These are phyloP conservation scores for Apis laboriosa DNA, from an alignment of 1,140 invertebrate genomes.

Conservation along the genomic window DNA sequence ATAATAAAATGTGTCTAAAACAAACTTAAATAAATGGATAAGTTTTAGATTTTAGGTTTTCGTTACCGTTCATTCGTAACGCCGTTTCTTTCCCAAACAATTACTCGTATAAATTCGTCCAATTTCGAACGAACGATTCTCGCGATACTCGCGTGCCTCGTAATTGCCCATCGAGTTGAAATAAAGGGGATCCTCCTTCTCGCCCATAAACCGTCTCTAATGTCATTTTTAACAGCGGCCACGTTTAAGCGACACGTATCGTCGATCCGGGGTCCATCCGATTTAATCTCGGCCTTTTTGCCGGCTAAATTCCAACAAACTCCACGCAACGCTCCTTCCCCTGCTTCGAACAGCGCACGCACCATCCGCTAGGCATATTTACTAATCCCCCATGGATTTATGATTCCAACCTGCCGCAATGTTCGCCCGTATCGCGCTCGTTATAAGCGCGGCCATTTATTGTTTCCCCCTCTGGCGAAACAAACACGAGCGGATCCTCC, in stretches of 20 bases:
- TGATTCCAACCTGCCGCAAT: slow-evolving; percentile 26
- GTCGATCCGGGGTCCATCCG: background rate
- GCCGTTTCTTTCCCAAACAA: too few species aligned
- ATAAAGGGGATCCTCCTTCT: background rate
- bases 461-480: slow-evolving; percentile 1
- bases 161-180: background rate
- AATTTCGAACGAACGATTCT: too few species aligned
- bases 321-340: background rate
- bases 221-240: background rate
- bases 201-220: background rate
- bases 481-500: background rate
- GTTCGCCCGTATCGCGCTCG: slow-evolving; percentile 34
- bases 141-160: too few species aligned
- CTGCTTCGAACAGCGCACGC: background rate
- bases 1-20: too few species aligned
- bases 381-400: slow-evolving; percentile 44
- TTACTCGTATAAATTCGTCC: too few species aligned
- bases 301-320: slow-evolving; percentile 30
- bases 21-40: too few species aligned
- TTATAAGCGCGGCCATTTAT: slow-evolving; percentile 44
- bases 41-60: too few species aligned
- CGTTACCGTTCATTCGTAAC: too few species aligned
- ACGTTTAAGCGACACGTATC: background rate
- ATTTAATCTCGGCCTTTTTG: slow-evolving; percentile 35
- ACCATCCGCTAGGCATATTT: slow-evolving; percentile 37